Percentiles rank a stretch among this genome's conserved stretches.
These are phyloP conservation scores for Drosophila sproati DNA, from an alignment of 1,140 invertebrate species.

Conservation along the genomic window DNA sequence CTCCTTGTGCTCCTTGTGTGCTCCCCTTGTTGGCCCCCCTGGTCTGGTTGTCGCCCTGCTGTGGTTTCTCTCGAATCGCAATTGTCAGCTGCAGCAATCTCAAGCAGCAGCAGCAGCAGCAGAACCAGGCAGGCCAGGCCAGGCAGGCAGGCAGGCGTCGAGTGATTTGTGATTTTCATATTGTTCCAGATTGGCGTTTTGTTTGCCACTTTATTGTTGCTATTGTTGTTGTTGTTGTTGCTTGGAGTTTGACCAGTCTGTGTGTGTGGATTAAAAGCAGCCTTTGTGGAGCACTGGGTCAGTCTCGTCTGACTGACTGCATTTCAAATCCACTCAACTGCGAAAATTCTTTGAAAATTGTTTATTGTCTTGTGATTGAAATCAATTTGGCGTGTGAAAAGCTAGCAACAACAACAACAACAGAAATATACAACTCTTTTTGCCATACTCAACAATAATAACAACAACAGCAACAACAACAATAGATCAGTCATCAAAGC, in stretches of 20 bases:
- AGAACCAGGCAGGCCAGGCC: too few relatives aligned
- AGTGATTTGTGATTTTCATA: constrained; percentile 55
- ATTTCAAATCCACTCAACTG: constrained; percentile 54
- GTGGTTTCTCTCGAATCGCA: constrained; percentile 38
- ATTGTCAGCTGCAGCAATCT: constrained; percentile 64
- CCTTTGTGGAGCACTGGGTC: constrained; percentile 26
- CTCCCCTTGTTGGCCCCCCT: too few relatives aligned
- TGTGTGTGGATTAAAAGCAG: neutral
- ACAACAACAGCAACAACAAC: neutral
- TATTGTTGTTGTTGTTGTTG: constrained; percentile 15
- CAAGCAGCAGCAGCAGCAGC: constrained; percentile 17
- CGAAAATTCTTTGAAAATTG: constrained; percentile 74
- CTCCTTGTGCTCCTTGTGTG: neutral
- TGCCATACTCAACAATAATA: too few relatives aligned
- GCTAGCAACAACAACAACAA: neutral
- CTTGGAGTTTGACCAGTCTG: constrained; percentile 31
- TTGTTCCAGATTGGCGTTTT: constrained; percentile 58
- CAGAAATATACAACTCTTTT: constrained; percentile 19
- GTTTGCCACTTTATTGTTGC: constrained; percentile 39
- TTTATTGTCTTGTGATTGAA: constrained; percentile 75
- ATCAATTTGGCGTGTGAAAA: constrained; percentile 70
- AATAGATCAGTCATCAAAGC: constrained; percentile 18
- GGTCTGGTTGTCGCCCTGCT: neutral
- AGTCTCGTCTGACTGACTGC: constrained; percentile 5
- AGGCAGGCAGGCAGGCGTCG: constrained; percentile 45